Percentiles rank a stretch among this genome's conserved stretches.
Evolutionary conservation across 2,113 vertebrate species (phyloP).

Genomic region (Dicaeum eximium): DNA sequence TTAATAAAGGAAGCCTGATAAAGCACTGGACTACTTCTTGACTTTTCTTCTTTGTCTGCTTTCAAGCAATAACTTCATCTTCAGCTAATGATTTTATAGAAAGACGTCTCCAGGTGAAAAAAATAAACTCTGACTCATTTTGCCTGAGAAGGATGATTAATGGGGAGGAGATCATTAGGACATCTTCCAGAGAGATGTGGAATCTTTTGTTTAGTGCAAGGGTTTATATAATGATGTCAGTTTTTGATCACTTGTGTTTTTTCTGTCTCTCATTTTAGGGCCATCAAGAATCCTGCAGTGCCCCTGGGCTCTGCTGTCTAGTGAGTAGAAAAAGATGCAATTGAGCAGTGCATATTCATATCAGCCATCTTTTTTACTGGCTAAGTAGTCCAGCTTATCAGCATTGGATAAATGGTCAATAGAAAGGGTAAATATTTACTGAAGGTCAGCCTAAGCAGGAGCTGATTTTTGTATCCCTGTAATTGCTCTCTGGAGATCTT

Average conservation of each 20-base stretch:
- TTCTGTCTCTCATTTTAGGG: neutral
- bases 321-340: neutral
- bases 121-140: neutral
- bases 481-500: neutral
- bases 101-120: neutral
- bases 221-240: neutral
- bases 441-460: neutral
- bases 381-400: neutral
- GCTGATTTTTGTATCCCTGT: neutral
- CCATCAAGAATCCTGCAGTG: neutral
- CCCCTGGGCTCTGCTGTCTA: neutral
- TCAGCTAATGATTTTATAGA: neutral
- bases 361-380: neutral
- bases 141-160: neutral
- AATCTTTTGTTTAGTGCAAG: neutral
- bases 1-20: neutral
- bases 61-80: neutral
- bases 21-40: neutral
- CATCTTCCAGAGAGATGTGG: neutral
- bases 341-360: neutral
- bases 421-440: neutral
- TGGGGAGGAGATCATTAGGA: neutral
- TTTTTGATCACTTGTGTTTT: neutral
- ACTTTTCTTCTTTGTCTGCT: neutral
- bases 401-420: neutral